Conservation (phyloP, 2,113 vertebrate genomes). For the Pongo pygmaeus region DNA sequence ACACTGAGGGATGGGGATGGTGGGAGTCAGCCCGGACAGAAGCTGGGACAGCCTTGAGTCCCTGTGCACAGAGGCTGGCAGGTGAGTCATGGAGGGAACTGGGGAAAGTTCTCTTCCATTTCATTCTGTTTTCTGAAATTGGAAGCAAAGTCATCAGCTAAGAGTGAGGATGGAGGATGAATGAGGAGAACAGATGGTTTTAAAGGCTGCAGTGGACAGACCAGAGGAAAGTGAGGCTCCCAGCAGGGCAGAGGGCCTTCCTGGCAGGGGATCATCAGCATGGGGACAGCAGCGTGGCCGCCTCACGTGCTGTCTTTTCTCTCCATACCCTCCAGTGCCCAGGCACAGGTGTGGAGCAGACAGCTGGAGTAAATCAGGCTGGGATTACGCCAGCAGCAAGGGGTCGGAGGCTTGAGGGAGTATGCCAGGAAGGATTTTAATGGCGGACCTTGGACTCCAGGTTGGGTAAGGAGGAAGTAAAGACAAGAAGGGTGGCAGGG, state of each 20-base stretch:
- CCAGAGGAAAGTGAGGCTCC: background rate
- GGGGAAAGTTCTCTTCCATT: background rate
- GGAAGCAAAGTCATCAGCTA: background rate
- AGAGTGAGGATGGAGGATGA: background rate
- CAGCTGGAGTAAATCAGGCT: background rate
- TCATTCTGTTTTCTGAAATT: background rate
- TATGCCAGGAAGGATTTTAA: background rate
- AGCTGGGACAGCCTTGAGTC: background rate
- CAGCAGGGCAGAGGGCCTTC: background rate
- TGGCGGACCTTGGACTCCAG: background rate
- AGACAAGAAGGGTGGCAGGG: background rate
- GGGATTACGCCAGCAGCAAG: background rate
- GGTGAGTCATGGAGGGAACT: background rate
- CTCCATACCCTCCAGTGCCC: background rate
- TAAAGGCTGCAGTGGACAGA: background rate
- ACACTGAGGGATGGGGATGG: rapidly evolving
- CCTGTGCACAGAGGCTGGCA: background rate
- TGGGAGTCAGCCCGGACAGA: background rate
- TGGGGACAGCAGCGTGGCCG: background rate
- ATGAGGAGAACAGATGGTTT: background rate
- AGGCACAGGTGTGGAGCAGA: too few species aligned
- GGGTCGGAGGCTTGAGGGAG: background rate
- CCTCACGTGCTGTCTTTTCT: background rate
- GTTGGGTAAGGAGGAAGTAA: background rate
- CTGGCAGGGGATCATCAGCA: background rate